phyloP scores from a whole-genome alignment of 2,797 vertebrate species.

The Neostethus bicornis region DNA sequence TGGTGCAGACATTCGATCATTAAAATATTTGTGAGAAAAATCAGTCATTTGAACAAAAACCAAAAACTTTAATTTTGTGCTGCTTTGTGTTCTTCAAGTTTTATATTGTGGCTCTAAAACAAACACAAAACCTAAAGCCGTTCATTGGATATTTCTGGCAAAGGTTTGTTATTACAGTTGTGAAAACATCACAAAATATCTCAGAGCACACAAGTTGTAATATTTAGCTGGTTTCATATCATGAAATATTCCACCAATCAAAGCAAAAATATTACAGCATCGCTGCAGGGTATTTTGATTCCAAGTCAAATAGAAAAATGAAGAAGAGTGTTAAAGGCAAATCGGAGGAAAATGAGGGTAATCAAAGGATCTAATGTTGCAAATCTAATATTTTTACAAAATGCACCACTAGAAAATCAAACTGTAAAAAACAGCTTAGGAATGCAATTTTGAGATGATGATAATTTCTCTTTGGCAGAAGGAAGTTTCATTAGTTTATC shows the following conservation, averaged over 20 bases:
- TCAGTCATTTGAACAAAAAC: background rate
- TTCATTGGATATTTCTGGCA: background rate
- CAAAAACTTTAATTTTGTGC: too few relatives aligned
- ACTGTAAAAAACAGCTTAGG: background rate
- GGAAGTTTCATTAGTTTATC: background rate
- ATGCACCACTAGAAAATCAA: background rate
- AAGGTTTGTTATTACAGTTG: background rate
- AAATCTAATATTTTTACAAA: background rate
- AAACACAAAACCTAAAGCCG: too few relatives aligned
- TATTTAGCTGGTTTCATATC: background rate
- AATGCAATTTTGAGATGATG: background rate
- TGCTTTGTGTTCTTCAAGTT: background rate
- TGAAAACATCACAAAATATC: background rate
- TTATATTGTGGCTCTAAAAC: background rate
- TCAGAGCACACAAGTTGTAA: background rate
- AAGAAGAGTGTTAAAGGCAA: background rate
- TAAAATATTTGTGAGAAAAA: background rate
- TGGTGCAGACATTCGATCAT: background rate
- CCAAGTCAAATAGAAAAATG: background rate
- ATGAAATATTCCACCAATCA: background rate
- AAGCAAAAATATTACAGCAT: background rate
- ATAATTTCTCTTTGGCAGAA: background rate
- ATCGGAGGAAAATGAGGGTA: background rate
- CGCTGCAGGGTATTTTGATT: background rate
- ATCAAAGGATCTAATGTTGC: too few relatives aligned